Evolutionary conservation across 2,113 vertebrate species (phyloP), one percentile per base, ranked within the genome.

Genomic region (Aviceda subcristata): DNA sequence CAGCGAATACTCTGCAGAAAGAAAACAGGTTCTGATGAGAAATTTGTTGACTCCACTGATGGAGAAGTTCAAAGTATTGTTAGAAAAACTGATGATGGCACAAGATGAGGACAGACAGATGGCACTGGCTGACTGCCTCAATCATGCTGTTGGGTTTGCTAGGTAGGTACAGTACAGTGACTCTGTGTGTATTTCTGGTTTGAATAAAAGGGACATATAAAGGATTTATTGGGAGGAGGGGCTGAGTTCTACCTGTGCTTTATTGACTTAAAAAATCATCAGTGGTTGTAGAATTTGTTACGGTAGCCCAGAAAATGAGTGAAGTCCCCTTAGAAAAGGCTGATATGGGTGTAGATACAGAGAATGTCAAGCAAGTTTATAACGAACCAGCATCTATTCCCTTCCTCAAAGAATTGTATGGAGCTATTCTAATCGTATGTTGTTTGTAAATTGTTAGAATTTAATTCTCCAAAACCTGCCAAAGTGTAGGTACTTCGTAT

Each of bases 131-230:
- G 99, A 99, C 97, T 99, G 99, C 64, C 99, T 99, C 81, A 99
- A 99, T 97, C 99, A 99, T 51, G 99, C 99, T 2, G 99, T 99
- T 89, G 99, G 99, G 34, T 99, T 99, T 95, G 99, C 99, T 97
- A 99, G 99, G 99, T 99, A 96, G 79, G 97, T 94, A 34, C 67
- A 90, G 56, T 62, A 41, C 50, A 38, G 50, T 46, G 63, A 71
- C 19, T 43, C 9, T 80, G 20, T 46, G 64, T 59, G 26, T 36
- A 6, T 83, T 84, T 86, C 64, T 67, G 51, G 11, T 90, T 79
- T 71, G 43, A 86, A 57, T 84, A 94, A 93, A 93, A 68, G 24
- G 53, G 36, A 68, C 84, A 43, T 56, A 38, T 5, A 48, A 78
- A 86, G n/a, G n/a, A 57, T 32, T 71, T 90, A 21, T 19, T 88